Percentiles rank a stretch among this genome's conserved stretches.
Conservation (phyloP, 2,113 vertebrate species). For the Perccottus glenii region DNA sequence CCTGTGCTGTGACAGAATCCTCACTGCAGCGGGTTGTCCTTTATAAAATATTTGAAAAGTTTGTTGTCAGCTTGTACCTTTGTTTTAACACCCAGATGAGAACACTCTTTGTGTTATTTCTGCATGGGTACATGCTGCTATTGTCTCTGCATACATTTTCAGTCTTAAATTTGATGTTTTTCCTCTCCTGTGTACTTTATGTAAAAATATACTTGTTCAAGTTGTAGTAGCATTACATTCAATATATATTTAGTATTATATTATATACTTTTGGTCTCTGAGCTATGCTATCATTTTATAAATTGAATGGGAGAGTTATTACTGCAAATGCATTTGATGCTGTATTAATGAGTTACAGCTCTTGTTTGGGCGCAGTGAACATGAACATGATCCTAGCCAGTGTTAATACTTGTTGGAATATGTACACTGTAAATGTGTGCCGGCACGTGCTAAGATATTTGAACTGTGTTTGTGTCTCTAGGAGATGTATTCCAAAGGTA, state of each 20-base stretch:
- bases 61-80: slow-evolving; percentile 59
- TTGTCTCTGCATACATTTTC: background rate
- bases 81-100: slow-evolving; percentile 49
- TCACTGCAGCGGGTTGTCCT: slow-evolving; percentile 11
- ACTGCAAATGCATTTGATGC: slow-evolving; percentile 42
- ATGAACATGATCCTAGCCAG: slow-evolving; percentile 21
- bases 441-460: no score
- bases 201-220: no score
- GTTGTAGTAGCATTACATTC: no score
- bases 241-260: no score
- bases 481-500: slow-evolving; percentile 97
- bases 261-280: slow-evolving; percentile 27
- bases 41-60: slow-evolving; percentile 57
- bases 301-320: slow-evolving; percentile 47
- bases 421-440: no score
- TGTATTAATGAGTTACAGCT: slow-evolving; percentile 39
- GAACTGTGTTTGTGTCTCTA: slow-evolving; percentile 51
- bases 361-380: slow-evolving; percentile 42
- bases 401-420: no score
- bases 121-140: background rate
- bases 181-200: no score
- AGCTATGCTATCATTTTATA: slow-evolving; percentile 18
- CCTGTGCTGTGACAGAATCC: slow-evolving; percentile 50
- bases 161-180: background rate
- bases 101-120: slow-evolving; percentile 1